phyloP scores from a whole-genome alignment of 2,888 invertebrate species.

The Ormyrus rosae region DNA sequence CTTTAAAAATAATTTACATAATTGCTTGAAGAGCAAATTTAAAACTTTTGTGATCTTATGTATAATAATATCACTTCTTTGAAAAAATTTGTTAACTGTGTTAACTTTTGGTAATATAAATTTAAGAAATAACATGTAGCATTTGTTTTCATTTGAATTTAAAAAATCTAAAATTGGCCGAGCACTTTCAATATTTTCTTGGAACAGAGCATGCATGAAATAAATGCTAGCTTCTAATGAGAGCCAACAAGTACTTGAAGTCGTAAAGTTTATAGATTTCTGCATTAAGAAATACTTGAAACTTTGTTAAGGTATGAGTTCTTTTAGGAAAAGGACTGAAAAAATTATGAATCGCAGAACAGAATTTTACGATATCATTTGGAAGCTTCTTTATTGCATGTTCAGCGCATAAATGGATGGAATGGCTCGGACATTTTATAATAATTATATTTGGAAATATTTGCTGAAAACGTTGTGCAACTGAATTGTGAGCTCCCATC shows the following conservation, averaged over 20 bases:
- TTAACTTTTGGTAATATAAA: neutral
- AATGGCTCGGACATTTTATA: conserved; percentile 55
- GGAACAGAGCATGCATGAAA: neutral
- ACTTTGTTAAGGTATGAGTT: conserved; percentile 29
- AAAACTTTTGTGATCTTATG: conserved; percentile 5
- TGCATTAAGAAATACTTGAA: conserved; percentile 42
- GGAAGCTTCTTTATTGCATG: conserved; percentile 50
- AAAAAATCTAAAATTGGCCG: conserved; percentile 2
- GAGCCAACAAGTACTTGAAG: conserved; percentile 49
- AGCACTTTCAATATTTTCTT: neutral
- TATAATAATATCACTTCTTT: neutral
- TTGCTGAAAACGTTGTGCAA: conserved; percentile 41
- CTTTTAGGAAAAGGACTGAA: conserved; percentile 42
- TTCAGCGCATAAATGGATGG: conserved; percentile 51
- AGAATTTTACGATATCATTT: conserved; percentile 30
- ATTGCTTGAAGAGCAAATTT: neutral
- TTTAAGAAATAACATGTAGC: conserved; percentile 6
- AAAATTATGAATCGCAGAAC: conserved; percentile 31
- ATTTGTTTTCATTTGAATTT: neutral
- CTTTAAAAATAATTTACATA: neutral
- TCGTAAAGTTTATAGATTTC: conserved; percentile 45
- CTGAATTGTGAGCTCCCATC: conserved; percentile 58
- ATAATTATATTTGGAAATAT: conserved; percentile 51
- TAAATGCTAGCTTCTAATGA: conserved; percentile 43
- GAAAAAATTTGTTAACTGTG: neutral